Percentiles rank a stretch among this genome's conserved stretches.
Conservation (phyloP, 2,113 vertebrate genomes). For the Oncorhynchus mykiss region DNA sequence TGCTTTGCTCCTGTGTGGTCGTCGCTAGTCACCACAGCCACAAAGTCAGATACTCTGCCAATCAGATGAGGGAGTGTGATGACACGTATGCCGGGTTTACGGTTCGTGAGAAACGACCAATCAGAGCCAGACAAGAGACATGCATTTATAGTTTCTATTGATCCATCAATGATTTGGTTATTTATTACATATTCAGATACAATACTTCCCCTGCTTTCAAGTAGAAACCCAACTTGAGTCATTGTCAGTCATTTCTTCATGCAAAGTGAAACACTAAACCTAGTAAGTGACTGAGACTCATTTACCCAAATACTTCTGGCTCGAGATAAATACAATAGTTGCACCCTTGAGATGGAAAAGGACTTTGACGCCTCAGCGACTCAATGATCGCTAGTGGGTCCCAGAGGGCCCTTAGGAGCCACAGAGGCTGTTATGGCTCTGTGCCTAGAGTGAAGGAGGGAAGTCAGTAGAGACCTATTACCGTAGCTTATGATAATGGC, state of each 20-base stretch:
- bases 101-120: too few species aligned
- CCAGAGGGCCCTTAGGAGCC: constrained; percentile 44
- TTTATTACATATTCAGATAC: too few species aligned
- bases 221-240: neutral
- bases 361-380: constrained; percentile 51
- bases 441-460: constrained; percentile 41
- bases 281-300: constrained; percentile 44
- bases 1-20: too few species aligned
- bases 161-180: too few species aligned
- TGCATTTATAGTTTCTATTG: too few species aligned
- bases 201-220: too few species aligned
- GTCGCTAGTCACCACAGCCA: too few species aligned
- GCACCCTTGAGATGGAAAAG: constrained; percentile 49
- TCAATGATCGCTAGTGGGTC: constrained; percentile 37
- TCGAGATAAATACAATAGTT: constrained; percentile 42
- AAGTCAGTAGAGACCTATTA: constrained; percentile 63
- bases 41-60: too few species aligned
- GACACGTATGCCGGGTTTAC: too few species aligned
- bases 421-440: constrained; percentile 34
- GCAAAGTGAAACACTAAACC: constrained; percentile 36
- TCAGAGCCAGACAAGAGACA: too few species aligned
- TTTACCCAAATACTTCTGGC: constrained; percentile 52
- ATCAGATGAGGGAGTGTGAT: too few species aligned
- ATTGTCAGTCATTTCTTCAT: constrained; percentile 17
- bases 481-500: constrained; percentile 54